Evolutionary conservation across 1,140 invertebrate species (phyloP).

Genomic region (Helicorthomorpha holstii): DNA sequence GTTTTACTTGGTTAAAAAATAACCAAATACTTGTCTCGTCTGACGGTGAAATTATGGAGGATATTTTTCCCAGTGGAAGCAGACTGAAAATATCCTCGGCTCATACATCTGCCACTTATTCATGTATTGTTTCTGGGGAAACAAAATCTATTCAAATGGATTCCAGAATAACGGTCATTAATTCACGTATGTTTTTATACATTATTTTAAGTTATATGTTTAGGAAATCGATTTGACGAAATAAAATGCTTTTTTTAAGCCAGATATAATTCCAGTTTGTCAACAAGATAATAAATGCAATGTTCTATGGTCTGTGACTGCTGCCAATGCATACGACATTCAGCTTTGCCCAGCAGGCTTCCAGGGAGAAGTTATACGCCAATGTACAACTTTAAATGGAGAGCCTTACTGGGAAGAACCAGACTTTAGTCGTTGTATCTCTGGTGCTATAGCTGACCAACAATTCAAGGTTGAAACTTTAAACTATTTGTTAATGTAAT

Average conservation of each 20-base stretch:
- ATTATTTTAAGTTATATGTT: not conserved
- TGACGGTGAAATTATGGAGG: constrained; percentile 14
- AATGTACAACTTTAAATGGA: constrained; percentile 1
- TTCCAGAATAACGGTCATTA: constrained; percentile 11
- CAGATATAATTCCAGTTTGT: constrained; percentile 5
- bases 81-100: constrained; percentile 9
- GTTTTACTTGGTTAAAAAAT: constrained; percentile 16
- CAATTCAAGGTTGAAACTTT: too few species aligned
- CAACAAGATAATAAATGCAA: constrained; percentile 9
- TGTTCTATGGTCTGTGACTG: constrained; percentile 11
- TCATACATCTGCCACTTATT: constrained; percentile 9
- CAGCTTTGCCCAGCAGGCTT: constrained; percentile 11
- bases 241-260: not conserved
- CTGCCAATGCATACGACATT: constrained; percentile 10
- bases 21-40: constrained; percentile 12
- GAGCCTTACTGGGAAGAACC: constrained; percentile 11
- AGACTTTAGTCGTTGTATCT: constrained; percentile 10
- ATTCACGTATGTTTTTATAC: not conserved
- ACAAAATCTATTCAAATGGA: constrained; percentile 7
- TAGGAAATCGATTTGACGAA: not conserved
- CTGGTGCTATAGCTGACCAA: constrained; percentile 6
- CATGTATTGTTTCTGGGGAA: constrained; percentile 12
- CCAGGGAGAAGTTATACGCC: constrained; percentile 3
- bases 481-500: constrained; percentile 9
- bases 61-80: constrained; percentile 13